Conservation (phyloP, 2,797 vertebrate genomes). For the Parotocinclus haroldoi region DNA sequence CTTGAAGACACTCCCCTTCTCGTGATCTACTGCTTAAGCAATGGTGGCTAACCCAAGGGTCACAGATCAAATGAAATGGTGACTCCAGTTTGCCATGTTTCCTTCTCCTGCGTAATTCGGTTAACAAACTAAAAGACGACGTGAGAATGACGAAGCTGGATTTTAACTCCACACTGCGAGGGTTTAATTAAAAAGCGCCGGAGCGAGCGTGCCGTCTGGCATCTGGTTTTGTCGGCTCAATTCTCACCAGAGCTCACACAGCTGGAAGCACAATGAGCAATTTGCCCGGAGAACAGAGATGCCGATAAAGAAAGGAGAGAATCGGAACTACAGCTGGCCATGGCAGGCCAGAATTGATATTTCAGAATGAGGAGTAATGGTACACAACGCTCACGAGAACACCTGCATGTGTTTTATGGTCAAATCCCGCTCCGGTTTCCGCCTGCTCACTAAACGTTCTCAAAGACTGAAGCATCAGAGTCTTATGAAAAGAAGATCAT, state of each 20-base stretch:
- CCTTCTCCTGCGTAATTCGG: no score
- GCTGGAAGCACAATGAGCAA: slow-evolving; percentile 40
- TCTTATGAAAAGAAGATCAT: not conserved
- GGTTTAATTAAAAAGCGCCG: slow-evolving; percentile 42
- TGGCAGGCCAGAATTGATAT: no score
- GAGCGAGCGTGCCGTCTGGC: slow-evolving; percentile 29
- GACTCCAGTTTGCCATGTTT: no score
- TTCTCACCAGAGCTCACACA: slow-evolving; percentile 41
- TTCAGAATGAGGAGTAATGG: not conserved
- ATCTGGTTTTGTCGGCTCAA: slow-evolving; percentile 47
- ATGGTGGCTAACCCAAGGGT: no score
- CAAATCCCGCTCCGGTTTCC: no score
- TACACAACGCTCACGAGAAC: not conserved
- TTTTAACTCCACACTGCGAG: slow-evolving; percentile 11
- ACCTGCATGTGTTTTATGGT: no score
- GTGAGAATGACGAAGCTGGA: slow-evolving; percentile 33
- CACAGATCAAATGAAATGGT: no score
- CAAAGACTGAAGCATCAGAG: not conserved
- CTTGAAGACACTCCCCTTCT: no score
- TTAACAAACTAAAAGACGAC: not conserved
- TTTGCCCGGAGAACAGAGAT: slow-evolving; percentile 37
- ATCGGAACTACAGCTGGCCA: not conserved
- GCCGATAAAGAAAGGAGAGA: slow-evolving; percentile 26
- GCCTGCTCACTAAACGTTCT: no score
- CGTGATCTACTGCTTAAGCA: no score